These are phyloP conservation scores for Germaria angustata DNA, from an alignment of 2,888 invertebrate genomes.

Conservation along the genomic window DNA sequence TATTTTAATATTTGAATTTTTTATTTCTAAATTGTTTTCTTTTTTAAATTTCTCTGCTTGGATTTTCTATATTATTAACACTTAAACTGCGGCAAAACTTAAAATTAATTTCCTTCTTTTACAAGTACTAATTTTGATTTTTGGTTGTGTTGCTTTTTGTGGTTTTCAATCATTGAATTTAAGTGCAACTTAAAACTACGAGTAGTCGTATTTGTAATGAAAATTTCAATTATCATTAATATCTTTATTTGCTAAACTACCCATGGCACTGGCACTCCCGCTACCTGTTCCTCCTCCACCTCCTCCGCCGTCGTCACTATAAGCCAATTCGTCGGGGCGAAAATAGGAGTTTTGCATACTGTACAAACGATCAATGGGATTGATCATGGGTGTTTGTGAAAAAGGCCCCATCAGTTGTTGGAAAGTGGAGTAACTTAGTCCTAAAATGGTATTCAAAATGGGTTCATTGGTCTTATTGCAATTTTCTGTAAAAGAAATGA, in stretches of 20 bases:
- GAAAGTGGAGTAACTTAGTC: slow-evolving; percentile 79
- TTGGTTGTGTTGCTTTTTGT: slow-evolving; percentile 58
- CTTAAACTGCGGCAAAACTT: slow-evolving; percentile 64
- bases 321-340: slow-evolving; percentile 82
- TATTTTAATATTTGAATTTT: background rate
- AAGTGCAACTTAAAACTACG: slow-evolving; percentile 54
- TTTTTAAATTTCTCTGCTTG: slow-evolving; percentile 27
- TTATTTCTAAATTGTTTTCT: slow-evolving; percentile 34
- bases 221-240: slow-evolving; percentile 59
- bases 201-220: slow-evolving; percentile 7
- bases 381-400: slow-evolving; percentile 80
- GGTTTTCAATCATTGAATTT: slow-evolving; percentile 18
- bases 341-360: slow-evolving; percentile 85
- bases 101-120: slow-evolving; percentile 70
- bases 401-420: slow-evolving; percentile 80
- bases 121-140: slow-evolving; percentile 77
- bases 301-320: slow-evolving; percentile 70
- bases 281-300: background rate
- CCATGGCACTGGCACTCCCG: background rate
- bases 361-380: slow-evolving; percentile 84
- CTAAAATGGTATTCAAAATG: slow-evolving; percentile 79
- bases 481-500: slow-evolving; percentile 73
- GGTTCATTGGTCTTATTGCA: slow-evolving; percentile 79
- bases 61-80: slow-evolving; percentile 65
- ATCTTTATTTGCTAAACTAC: slow-evolving; percentile 58